Conservation (phyloP, 2,888 invertebrate species). For the Chloromyia formosa region DNA sequence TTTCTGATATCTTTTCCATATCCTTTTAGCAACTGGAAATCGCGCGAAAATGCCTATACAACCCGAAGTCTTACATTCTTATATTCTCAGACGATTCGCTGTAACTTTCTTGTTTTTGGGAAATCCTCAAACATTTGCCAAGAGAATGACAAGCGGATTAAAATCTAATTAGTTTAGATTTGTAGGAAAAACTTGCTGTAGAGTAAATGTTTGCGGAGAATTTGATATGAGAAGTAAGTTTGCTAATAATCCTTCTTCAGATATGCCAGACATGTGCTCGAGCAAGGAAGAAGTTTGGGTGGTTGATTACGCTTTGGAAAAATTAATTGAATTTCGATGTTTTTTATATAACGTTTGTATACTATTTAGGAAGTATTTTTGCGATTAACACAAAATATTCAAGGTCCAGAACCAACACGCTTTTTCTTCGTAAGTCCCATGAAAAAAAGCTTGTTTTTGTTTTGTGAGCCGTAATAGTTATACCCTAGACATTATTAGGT, state of each 20-base stretch:
- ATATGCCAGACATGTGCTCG: constrained; percentile 23
- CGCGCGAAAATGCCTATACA: not conserved
- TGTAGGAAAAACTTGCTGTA: constrained; percentile 8
- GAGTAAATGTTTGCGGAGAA: constrained; percentile 17
- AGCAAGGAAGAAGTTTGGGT: too few species aligned
- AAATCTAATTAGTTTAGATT: constrained; percentile 42
- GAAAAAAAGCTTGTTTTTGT: too few species aligned
- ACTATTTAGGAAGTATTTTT: too few species aligned
- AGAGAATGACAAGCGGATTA: constrained; percentile 36
- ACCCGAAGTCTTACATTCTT: not conserved
- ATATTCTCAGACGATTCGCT: too few species aligned
- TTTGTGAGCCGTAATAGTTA: too few species aligned
- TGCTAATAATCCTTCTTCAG: constrained; percentile 16
- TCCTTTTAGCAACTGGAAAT: not conserved
- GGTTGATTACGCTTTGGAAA: too few species aligned
- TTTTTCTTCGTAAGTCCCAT: too few species aligned
- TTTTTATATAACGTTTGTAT: too few species aligned
- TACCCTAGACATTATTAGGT: too few species aligned
- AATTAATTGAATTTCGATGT: too few species aligned
- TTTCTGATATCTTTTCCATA: not conserved
- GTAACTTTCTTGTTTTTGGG: constrained; percentile 20
- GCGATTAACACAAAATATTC: too few species aligned
- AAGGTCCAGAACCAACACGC: too few species aligned
- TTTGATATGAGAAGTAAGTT: constrained; percentile 17
- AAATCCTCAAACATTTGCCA: constrained; percentile 37